A percentile compares a stretch with the other conserved stretches of the same genome.
phyloP scores from a whole-genome alignment of 2,888 invertebrate species.

The Sarcophaga subvicina region DNA sequence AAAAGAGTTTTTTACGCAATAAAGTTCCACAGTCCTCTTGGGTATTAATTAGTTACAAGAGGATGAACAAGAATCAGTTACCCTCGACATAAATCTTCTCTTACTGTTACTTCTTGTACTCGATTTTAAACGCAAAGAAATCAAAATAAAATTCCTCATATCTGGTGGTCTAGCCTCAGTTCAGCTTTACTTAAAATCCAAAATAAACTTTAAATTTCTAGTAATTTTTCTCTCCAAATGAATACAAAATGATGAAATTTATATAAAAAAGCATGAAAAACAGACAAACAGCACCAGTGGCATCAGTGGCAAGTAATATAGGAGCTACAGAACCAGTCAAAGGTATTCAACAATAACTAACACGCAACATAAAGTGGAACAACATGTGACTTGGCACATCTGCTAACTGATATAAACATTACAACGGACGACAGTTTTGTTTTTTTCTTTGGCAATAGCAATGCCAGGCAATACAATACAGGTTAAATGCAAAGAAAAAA shows the following conservation, averaged over 20 bases:
- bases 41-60: too few relatives aligned
- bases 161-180: too few relatives aligned
- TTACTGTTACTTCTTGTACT: too few relatives aligned
- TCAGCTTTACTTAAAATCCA: too few relatives aligned
- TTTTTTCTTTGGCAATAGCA: background rate
- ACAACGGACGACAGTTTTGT: conserved; percentile 51
- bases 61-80: too few relatives aligned
- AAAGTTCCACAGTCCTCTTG: too few relatives aligned
- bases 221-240: background rate
- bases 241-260: background rate
- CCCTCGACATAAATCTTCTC: too few relatives aligned
- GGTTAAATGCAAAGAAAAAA: conserved; percentile 52
- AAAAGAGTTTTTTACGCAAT: too few relatives aligned
- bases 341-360: conserved; percentile 23
- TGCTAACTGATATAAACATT: conserved; percentile 59
- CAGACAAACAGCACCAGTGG: background rate
- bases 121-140: too few relatives aligned
- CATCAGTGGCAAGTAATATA: background rate
- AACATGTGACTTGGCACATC: conserved; percentile 69
- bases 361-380: conserved; percentile 63
- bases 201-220: too few relatives aligned
- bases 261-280: background rate
- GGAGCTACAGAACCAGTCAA: background rate
- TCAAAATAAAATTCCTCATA: too few relatives aligned
- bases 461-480: conserved; percentile 35